A percentile compares a stretch with the other conserved stretches of the same genome.
phyloP scores from a whole-genome alignment of 2,797 vertebrate species.

The Onychomys leucogaster region DNA sequence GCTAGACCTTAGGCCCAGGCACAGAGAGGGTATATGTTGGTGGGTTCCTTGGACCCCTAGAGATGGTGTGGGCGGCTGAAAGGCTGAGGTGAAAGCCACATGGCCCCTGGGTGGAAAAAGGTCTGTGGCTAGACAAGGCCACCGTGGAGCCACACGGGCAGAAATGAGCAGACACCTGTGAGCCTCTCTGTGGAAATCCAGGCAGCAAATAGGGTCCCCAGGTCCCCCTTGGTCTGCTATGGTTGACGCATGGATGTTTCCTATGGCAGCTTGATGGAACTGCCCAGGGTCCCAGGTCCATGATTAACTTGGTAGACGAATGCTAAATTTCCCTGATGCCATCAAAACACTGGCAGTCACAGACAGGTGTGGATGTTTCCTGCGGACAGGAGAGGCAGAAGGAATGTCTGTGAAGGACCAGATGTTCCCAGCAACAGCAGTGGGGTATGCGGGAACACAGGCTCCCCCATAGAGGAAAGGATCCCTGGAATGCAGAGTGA shows the following conservation, averaged over 20 bases:
- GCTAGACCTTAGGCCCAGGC: background rate
- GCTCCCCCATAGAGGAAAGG: background rate
- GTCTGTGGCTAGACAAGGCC: background rate
- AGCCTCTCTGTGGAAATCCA: background rate
- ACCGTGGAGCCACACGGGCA: rapidly evolving
- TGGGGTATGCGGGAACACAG: background rate
- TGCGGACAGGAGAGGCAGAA: background rate
- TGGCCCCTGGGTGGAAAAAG: background rate
- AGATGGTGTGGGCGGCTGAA: background rate
- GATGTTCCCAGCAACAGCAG: background rate
- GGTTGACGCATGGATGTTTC: background rate
- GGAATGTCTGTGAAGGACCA: rapidly evolving
- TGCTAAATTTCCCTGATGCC: background rate
- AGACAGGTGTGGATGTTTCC: background rate
- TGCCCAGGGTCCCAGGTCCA: background rate
- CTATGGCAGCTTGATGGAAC: background rate
- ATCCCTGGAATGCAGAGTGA: rapidly evolving
- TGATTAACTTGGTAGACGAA: background rate
- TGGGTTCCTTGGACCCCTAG: background rate
- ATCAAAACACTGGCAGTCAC: background rate
- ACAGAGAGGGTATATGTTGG: rapidly evolving
- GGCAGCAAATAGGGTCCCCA: background rate
- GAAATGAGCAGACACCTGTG: rapidly evolving
- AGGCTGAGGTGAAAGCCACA: background rate
- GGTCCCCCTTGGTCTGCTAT: background rate